Evolutionary conservation across 1,140 invertebrate genomes (phyloP).

Genomic region (Leptinotarsa texana): DNA sequence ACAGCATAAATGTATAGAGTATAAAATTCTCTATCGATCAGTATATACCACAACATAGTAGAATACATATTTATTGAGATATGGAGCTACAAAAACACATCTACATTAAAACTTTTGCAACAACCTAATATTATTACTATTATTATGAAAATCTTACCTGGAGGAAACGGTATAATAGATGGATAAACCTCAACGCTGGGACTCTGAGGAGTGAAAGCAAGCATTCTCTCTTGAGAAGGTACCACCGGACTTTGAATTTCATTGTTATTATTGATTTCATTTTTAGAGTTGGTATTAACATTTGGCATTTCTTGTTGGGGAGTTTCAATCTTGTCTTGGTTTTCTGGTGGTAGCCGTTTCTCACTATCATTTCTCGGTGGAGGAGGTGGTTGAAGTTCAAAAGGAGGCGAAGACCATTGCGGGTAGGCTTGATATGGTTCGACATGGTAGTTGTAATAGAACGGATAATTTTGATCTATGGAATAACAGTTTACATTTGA

Average conservation of each 20-base stretch:
- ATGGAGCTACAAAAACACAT: too few relatives aligned
- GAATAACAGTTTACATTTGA: not conserved
- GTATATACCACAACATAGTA: too few relatives aligned
- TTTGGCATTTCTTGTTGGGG: not conserved
- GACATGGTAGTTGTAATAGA: conserved; percentile 41
- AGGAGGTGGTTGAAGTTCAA: conserved; percentile 22
- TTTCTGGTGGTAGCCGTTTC: conserved; percentile 1
- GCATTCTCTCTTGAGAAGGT: not conserved
- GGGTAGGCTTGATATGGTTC: conserved; percentile 28
- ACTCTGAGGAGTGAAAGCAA: conserved; percentile 3
- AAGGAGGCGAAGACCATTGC: conserved; percentile 25
- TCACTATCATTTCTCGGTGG: conserved; percentile 1
- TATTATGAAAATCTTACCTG: conserved; percentile 16
- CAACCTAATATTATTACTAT: too few relatives aligned
- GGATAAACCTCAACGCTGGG: conserved; percentile 36
- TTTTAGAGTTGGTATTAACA: not conserved
- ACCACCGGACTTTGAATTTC: conserved; percentile 5
- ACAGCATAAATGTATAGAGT: too few relatives aligned
- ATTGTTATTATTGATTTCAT: conserved; percentile 6
- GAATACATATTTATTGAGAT: too few relatives aligned
- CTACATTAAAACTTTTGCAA: too few relatives aligned
- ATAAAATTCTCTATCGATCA: too few relatives aligned
- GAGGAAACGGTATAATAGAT: conserved; percentile 33
- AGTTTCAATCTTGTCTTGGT: not conserved
- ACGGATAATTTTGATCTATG: conserved; percentile 23